These are phyloP conservation scores for Neotragus moschatus DNA, from an alignment of 2,113 vertebrate genomes.

Conservation along the genomic window DNA sequence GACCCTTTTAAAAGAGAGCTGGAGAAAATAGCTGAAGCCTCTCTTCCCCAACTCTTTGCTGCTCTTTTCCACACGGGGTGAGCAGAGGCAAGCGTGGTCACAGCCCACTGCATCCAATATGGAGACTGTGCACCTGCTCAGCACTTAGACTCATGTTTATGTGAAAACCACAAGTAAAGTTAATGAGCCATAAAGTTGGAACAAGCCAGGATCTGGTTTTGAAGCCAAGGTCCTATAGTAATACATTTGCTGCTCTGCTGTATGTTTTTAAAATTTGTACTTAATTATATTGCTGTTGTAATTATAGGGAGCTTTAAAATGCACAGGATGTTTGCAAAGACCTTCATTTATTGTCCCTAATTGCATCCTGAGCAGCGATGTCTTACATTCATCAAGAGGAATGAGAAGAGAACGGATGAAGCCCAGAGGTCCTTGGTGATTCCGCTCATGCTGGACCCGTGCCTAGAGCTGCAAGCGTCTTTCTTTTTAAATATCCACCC, in stretches of 20 bases:
- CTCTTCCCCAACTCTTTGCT: accelerated
- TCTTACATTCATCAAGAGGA: background rate
- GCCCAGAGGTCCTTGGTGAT: background rate
- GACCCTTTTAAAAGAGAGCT: background rate
- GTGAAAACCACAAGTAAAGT: background rate
- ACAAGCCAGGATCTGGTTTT: background rate
- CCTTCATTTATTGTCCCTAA: background rate
- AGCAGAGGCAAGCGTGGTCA: accelerated
- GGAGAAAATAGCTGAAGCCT: background rate
- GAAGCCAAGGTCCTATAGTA: background rate
- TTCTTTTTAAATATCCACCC: background rate
- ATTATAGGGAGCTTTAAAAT: background rate
- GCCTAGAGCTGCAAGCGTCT: accelerated
- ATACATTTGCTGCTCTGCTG: background rate
- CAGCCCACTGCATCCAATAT: background rate
- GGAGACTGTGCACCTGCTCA: background rate
- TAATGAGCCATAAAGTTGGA: background rate
- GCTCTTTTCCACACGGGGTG: too few relatives aligned
- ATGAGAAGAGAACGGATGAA: accelerated
- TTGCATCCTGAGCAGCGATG: background rate
- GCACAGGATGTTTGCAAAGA: background rate
- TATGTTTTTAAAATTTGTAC: background rate
- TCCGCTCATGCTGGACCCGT: accelerated
- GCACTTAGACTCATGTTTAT: background rate
- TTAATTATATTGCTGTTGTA: background rate